phyloP scores from a whole-genome alignment of 2,797 vertebrate species.

The Acrocephalus scirpaceus region DNA sequence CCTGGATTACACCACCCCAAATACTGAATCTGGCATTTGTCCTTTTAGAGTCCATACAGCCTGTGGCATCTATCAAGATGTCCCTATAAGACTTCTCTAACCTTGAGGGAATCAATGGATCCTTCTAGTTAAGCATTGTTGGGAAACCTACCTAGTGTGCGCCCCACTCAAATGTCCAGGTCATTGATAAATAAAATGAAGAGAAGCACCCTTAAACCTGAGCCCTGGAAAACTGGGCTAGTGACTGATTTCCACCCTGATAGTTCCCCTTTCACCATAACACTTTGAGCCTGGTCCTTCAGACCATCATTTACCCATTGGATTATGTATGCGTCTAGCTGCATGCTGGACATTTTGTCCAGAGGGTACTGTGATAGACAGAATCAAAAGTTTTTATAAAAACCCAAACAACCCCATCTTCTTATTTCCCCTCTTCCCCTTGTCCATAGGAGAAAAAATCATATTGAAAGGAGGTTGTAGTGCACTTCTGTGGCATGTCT shows the following conservation, averaged over 20 bases:
- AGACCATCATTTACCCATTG: not conserved
- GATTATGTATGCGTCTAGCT: not conserved
- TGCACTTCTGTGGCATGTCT: not conserved
- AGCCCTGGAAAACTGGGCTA: not conserved
- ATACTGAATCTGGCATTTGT: not conserved
- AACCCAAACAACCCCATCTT: fast-evolving
- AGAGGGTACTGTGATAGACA: not conserved
- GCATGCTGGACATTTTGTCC: not conserved
- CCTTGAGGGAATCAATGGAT: not conserved
- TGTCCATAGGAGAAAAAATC: not conserved
- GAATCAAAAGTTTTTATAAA: not conserved
- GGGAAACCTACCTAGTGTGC: not conserved
- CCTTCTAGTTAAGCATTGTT: not conserved
- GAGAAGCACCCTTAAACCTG: not conserved
- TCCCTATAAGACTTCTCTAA: not conserved
- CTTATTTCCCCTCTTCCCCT: not conserved
- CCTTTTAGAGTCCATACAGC: not conserved
- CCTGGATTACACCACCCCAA: fast-evolving
- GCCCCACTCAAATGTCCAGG: not conserved
- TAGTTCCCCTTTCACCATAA: not conserved
- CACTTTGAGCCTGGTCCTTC: not conserved
- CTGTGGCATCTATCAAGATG: not conserved
- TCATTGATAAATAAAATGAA: not conserved
- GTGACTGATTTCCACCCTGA: not conserved
- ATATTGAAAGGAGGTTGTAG: not conserved